A percentile compares a stretch with the other conserved stretches of the same genome.
phyloP scores from a whole-genome alignment of 1,140 invertebrate genomes.

The Watersipora subatra region DNA sequence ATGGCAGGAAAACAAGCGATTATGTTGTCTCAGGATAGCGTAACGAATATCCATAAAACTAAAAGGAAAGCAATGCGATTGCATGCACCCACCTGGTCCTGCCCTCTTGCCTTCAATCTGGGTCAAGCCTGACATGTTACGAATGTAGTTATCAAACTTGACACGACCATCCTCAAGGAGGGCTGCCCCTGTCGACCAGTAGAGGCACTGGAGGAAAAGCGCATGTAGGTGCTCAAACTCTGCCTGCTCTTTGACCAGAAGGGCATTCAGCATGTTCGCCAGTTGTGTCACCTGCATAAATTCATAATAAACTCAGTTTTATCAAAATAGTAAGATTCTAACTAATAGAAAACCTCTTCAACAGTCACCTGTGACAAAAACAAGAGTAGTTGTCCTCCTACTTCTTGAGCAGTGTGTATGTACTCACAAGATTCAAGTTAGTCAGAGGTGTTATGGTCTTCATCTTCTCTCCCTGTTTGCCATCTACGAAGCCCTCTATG shows the following conservation, averaged over 20 bases:
- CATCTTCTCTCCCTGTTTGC: constrained; percentile 54
- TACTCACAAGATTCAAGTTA: constrained; percentile 61
- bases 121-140: constrained; percentile 57
- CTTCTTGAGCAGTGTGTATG: neutral
- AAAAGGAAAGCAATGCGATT: too few relatives aligned
- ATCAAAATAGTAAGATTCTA: neutral
- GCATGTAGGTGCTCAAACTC: constrained; percentile 48
- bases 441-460: constrained; percentile 69
- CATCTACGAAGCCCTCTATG: constrained; percentile 54
- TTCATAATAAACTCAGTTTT: neutral
- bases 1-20: too few relatives aligned
- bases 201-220: constrained; percentile 60
- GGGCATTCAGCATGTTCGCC: constrained; percentile 61
- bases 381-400: too few relatives aligned
- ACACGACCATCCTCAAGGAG: constrained; percentile 53
- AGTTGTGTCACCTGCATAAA: constrained; percentile 56
- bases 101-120: constrained; percentile 35
- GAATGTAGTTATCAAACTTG: constrained; percentile 65
- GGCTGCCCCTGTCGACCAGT: constrained; percentile 67
- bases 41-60: too few relatives aligned
- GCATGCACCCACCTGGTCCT: constrained; percentile 24
- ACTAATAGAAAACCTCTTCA: neutral
- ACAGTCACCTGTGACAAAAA: neutral
- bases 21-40: too few relatives aligned
- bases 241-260: constrained; percentile 40